Conservation (phyloP, 2,797 vertebrate genomes). For the Sebastiscus tertius region DNA sequence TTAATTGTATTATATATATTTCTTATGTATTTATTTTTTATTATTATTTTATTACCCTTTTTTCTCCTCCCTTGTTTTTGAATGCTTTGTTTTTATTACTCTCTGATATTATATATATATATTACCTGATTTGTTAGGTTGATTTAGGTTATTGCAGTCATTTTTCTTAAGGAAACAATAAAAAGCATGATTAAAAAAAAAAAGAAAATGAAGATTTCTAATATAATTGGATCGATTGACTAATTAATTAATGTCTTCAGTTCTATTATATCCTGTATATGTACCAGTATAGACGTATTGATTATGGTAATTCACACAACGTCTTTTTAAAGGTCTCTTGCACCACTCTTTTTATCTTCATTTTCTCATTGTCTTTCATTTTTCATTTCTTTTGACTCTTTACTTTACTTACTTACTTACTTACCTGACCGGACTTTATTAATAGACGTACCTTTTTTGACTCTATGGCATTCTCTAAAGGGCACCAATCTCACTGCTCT, state of each 20-base stretch:
- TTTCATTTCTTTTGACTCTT: neutral
- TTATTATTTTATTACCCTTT: too few relatives aligned
- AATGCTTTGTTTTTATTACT: too few relatives aligned
- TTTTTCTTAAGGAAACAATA: too few relatives aligned
- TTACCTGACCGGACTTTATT: constrained; percentile 3
- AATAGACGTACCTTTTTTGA: constrained; percentile 18
- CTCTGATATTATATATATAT: too few relatives aligned
- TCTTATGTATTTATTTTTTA: too few relatives aligned
- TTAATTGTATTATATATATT: too few relatives aligned
- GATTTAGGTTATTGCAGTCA: too few relatives aligned
- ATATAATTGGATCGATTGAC: neutral
- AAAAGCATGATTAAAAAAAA: too few relatives aligned
- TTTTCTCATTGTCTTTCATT: neutral
- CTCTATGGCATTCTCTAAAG: constrained; percentile 23
- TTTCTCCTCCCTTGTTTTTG: too few relatives aligned
- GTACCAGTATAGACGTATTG: neutral
- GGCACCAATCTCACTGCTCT: neutral
- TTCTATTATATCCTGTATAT: neutral
- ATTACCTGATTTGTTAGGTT: too few relatives aligned
- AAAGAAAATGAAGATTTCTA: neutral
- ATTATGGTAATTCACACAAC: neutral
- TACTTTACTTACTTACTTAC: neutral
- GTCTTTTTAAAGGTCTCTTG: neutral
- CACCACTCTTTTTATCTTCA: neutral
- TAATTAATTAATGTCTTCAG: neutral